phyloP scores from a whole-genome alignment of 2,888 invertebrate genomes.

The Cepaea hortensis region DNA sequence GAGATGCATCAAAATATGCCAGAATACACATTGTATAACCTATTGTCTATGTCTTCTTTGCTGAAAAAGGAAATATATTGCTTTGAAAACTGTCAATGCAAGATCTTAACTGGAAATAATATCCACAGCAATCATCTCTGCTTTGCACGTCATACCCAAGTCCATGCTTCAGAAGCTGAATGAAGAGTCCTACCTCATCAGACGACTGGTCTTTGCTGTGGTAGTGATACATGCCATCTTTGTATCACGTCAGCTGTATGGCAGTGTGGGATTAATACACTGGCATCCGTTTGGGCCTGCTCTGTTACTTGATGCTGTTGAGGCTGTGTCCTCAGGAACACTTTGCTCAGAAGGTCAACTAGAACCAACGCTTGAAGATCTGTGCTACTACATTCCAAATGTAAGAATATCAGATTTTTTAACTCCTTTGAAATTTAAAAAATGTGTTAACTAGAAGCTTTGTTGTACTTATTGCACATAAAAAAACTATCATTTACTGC shows the following conservation, averaged over 20 bases:
- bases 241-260: constrained; percentile 70
- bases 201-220: constrained; percentile 64
- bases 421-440: not conserved
- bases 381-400: constrained; percentile 58
- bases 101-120: too few species aligned
- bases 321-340: constrained; percentile 54
- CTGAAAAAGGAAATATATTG: not conserved
- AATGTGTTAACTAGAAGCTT: not conserved
- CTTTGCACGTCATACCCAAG: constrained; percentile 63
- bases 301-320: constrained; percentile 61
- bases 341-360: constrained; percentile 53
- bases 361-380: constrained; percentile 59
- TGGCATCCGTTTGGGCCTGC: constrained; percentile 68
- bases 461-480: too few species aligned
- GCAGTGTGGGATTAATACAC: constrained; percentile 69
- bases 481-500: too few species aligned
- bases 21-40: not conserved
- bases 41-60: not conserved
- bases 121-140: constrained; percentile 66
- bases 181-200: constrained; percentile 56
- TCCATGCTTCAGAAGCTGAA: constrained; percentile 60
- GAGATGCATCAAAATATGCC: not conserved
- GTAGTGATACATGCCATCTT: constrained; percentile 70
- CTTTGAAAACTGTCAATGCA: too few species aligned
- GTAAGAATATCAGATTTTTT: constrained; percentile 46